These are phyloP conservation scores for Plebejus argus DNA, from an alignment of 2,888 invertebrate genomes.

Conservation along the genomic window DNA sequence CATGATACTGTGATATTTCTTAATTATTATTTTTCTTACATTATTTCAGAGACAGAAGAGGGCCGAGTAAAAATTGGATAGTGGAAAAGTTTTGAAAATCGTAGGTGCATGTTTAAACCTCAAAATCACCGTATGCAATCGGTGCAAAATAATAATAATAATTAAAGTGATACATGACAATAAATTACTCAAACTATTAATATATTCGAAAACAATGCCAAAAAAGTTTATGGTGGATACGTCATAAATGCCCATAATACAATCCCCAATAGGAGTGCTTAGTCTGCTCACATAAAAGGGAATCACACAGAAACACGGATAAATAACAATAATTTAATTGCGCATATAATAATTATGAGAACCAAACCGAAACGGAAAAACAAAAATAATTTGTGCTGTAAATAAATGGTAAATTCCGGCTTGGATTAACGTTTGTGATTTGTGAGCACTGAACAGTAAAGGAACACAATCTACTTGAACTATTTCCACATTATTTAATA, in stretches of 20 bases:
- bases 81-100: too few relatives aligned
- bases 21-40: too few relatives aligned
- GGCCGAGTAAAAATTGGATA: too few relatives aligned
- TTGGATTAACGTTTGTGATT: background rate
- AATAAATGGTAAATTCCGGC: background rate
- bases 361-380: background rate
- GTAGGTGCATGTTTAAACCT: too few relatives aligned
- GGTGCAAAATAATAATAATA: background rate
- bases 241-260: background rate
- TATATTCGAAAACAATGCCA: background rate
- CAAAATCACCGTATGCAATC: too few relatives aligned
- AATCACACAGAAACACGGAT: background rate
- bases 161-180: background rate
- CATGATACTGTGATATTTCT: too few relatives aligned
- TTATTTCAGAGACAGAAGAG: too few relatives aligned
- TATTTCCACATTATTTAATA: too few relatives aligned
- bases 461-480: too few relatives aligned
- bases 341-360: background rate
- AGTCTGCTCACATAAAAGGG: constrained; percentile 8
- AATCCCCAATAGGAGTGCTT: background rate
- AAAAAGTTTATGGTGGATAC: background rate
- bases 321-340: background rate
- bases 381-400: background rate
- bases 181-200: background rate
- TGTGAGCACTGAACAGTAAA: too few relatives aligned